These are phyloP conservation scores for Zaprionus ghesquierei DNA, from an alignment of 1,140 invertebrate genomes.

Conservation along the genomic window DNA sequence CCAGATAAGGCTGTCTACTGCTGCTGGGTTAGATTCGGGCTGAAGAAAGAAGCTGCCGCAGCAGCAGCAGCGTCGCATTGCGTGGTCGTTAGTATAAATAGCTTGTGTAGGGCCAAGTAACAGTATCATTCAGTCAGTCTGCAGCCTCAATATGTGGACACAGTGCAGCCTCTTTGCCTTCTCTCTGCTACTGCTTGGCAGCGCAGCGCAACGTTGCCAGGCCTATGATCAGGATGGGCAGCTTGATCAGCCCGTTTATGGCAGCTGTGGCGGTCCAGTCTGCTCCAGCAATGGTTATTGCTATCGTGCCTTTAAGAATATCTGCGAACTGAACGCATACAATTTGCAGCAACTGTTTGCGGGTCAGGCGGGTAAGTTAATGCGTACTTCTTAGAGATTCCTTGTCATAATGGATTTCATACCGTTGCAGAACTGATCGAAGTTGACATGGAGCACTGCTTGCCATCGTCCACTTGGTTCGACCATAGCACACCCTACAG, in stretches of 20 bases:
- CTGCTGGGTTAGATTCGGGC: neutral
- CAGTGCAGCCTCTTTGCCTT: neutral
- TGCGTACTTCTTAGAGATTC: neutral
- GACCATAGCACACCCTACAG: slow-evolving; percentile 20
- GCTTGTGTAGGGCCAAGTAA: neutral
- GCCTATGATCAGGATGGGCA: neutral
- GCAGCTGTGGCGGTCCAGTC: slow-evolving; percentile 28
- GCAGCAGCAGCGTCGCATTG: neutral
- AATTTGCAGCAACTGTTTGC: slow-evolving; percentile 42
- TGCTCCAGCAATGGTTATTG: slow-evolving; percentile 41
- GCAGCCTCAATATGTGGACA: slow-evolving; percentile 31
- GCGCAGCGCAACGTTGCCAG: slow-evolving; percentile 8
- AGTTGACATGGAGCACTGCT: slow-evolving; percentile 18
- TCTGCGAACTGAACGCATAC: slow-evolving; percentile 35
- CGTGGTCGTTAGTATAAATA: slow-evolving; percentile 24
- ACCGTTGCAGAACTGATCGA: slow-evolving; percentile 20
- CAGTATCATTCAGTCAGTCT: slow-evolving; percentile 3
- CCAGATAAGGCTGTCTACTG: neutral
- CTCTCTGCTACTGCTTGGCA: neutral
- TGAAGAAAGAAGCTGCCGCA: neutral
- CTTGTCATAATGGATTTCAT: too few relatives aligned
- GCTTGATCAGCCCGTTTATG: neutral
- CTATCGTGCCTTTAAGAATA: slow-evolving; percentile 40
- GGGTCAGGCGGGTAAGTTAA: slow-evolving; percentile 30
- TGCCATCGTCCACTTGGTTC: neutral